Evolutionary conservation across 2,888 invertebrate genomes (phyloP), one percentile per base, ranked within the genome.

Genomic region (Phaedon cochleariae): DNA sequence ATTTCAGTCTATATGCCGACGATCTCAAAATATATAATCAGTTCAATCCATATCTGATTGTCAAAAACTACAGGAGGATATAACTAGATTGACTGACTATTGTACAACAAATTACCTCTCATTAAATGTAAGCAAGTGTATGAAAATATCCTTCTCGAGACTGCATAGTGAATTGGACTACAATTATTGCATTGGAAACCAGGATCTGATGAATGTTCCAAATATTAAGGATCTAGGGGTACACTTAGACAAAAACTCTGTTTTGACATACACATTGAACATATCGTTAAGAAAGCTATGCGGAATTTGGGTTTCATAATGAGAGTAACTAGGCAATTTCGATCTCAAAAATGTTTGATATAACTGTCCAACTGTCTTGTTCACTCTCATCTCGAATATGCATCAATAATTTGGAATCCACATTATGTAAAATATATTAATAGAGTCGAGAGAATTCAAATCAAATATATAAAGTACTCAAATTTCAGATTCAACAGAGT

Each of bases 161-260:
- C 17, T 46, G 17, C 46, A 5, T 17, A 17, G 2, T 46, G 46
- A 46, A 46, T 9, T 46, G 15, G 2, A 4, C 4, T 46, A 9
- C 46, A 9, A 4, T 46, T 17, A 46, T 46, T 9, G 46, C 4
- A 17, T 46, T 46, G 46, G 5, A 10, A 51, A 51, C 22, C 4
- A 20, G 21, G 21, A 10, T n/a, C 4, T 51, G 15, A n/a, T 15
- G n/a, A 41, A 58, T 17, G 58, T 58, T 21, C 2, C 4, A 22
- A n/a, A 15, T 18, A 46, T 58, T 9, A 58, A 41, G 20, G 45
- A 58, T 18, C 22, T 58, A 17, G 58, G 58, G n/a, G 58, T 58
- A 26, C 9, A 12, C 4, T 21, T 45, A 12, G 58, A 58, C 12
- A 15, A 20, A 41, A 58, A 45, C 58, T 58, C 12, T 21, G 18